Base-by-base conservation (phyloP, 2,797 vertebrate genomes). In the Acrocephalus scirpaceus region DNA sequence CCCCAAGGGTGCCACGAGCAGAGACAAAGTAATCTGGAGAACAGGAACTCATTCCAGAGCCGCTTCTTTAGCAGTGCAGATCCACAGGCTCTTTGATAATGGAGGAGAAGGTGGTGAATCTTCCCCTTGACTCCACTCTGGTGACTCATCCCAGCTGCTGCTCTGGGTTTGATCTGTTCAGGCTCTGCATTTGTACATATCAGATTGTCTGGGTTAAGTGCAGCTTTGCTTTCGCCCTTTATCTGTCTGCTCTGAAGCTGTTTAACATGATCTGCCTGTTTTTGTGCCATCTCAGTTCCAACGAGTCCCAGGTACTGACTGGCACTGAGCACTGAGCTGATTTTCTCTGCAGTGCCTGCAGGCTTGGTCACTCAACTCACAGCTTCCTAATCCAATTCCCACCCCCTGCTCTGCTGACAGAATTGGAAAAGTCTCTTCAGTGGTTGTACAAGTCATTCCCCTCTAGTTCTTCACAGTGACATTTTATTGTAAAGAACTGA, bases 191-290 rank as follows among this genome's bases (percentile, higher is more conserved):
- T 94, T 81, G 61, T 75, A 40, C 62, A 13, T 32, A 72, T 66
- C 65, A 82, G 50, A 78, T 88, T 40, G 85, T 66, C 67, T 75
- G 64, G 70, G 73, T 91, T 93, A 92, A 86, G 19, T 38, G 71
- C 54, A 90, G 71, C 73, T 90, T 74, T 2, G 14, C 32, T 78
- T 86, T 92, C 6, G 26, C 47, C 80, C 26, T 67, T 83, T 75
- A 7, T 70, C 73, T 76, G 16, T 78, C 74, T 89, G 57, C 58
- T 23, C 70, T 75, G 64, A 72, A 81, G 91, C 53, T 66, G 92
- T 81, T 90, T 36, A 85, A 84, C 88, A 12, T 42, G 86, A 86
- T 85, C 77, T 94, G 72, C 92, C 84, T 66, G 89, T 61, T 87
- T 79, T 89, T 23, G 26, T 70, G 78, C 72, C 71, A 80, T 14